Percentiles rank a stretch among this genome's conserved stretches.
Conservation (phyloP, 2,888 invertebrate genomes). For the Nasonovia ribisnigri region DNA sequence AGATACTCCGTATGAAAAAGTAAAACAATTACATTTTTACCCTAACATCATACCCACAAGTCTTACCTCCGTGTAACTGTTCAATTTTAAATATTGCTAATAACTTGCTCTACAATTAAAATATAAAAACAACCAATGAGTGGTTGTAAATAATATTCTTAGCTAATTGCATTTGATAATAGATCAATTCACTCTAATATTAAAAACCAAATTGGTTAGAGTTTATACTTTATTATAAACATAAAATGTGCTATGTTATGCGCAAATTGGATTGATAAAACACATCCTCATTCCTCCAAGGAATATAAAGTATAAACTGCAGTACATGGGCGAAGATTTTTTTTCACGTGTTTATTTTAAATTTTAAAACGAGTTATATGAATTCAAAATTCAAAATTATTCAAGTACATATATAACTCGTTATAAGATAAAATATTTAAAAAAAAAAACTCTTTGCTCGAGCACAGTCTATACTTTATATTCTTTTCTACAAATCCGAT, state of each 20-base stretch:
- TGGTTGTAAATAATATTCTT: neutral
- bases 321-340: neutral
- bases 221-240: neutral
- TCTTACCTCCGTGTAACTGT: neutral
- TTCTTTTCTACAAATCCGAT: neutral
- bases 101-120: neutral
- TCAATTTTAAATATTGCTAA: neutral
- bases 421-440: neutral
- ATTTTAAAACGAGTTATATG: neutral
- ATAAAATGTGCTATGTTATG: neutral
- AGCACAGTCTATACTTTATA: neutral
- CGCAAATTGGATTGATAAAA: neutral
- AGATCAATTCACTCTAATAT: neutral
- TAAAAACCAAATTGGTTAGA: neutral
- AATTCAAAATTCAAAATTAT: neutral
- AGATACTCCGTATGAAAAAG: neutral
- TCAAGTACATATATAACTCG: neutral
- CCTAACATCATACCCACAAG: neutral
- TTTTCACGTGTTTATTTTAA: neutral
- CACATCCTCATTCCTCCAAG: neutral
- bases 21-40: neutral
- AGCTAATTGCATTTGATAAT: neutral
- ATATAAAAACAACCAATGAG: neutral
- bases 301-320: neutral
- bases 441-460: neutral